phyloP scores from a whole-genome alignment of 2,113 vertebrate species.

The Lutjanus erythropterus region DNA sequence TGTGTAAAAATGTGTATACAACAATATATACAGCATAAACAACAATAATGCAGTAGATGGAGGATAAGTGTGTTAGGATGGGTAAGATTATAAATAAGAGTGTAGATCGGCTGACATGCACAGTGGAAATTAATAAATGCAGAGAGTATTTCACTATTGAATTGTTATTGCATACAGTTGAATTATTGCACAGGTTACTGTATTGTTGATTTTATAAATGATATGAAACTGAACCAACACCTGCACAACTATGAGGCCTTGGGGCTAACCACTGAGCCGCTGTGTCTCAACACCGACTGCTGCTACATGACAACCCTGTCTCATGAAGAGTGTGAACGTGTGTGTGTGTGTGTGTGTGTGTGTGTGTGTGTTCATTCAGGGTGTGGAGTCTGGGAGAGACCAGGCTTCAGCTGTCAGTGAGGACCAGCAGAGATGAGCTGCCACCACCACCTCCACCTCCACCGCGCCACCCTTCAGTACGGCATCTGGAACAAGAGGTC shows the following conservation, averaged over 20 bases:
- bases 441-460: slow-evolving; percentile 27
- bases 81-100: too few species aligned
- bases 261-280: not conserved
- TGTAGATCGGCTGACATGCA: too few species aligned
- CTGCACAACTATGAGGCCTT: not conserved
- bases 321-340: not conserved
- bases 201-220: too few species aligned
- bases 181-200: too few species aligned
- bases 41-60: too few species aligned
- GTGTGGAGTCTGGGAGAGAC: slow-evolving; percentile 81
- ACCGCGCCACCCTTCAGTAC: slow-evolving; percentile 47
- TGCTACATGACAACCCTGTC: not conserved
- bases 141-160: too few species aligned
- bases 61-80: too few species aligned
- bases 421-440: slow-evolving; percentile 68
- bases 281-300: too few species aligned
- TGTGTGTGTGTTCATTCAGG: slow-evolving; percentile 59
- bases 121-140: too few species aligned
- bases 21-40: too few species aligned
- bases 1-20: too few species aligned
- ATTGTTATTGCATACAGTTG: too few species aligned
- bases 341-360: slow-evolving; percentile 33
- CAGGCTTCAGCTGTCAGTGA: slow-evolving; percentile 76
- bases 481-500: slow-evolving; percentile 66
- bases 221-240: not conserved